Conservation (phyloP, 2,888 invertebrate genomes). For the Hybos culiciformis region DNA sequence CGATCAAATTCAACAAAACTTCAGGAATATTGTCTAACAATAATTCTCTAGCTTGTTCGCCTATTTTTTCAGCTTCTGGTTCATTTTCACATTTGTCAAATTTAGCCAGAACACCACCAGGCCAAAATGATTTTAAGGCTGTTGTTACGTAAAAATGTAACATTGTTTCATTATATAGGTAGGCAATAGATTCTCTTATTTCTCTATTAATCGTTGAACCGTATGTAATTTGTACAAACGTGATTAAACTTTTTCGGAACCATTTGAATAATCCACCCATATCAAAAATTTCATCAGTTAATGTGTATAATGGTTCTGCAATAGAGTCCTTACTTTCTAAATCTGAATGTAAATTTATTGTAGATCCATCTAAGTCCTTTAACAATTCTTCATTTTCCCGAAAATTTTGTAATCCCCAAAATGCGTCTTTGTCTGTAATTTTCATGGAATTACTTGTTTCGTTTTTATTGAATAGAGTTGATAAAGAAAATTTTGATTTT, state of each 20-base stretch:
- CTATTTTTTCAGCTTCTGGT: constrained; percentile 53
- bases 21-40: constrained; percentile 61
- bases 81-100: constrained; percentile 39
- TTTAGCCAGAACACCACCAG: constrained; percentile 58
- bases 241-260: constrained; percentile 73
- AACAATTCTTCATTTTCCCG: constrained; percentile 72
- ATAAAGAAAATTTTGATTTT: constrained; percentile 74
- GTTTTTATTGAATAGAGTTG: constrained; percentile 63
- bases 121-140: constrained; percentile 81
- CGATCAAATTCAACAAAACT: constrained; percentile 69
- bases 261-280: constrained; percentile 79
- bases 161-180: constrained; percentile 84
- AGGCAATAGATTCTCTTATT: constrained; percentile 73
- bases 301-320: constrained; percentile 77
- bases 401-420: constrained; percentile 40
- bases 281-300: constrained; percentile 82
- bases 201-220: constrained; percentile 88
- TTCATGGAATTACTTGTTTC: constrained; percentile 42
- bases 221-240: constrained; percentile 82
- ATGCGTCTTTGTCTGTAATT: constrained; percentile 27
- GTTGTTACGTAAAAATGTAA: constrained; percentile 73
- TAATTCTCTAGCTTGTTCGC: constrained; percentile 45
- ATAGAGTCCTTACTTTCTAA: constrained; percentile 67
- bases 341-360: constrained; percentile 30
- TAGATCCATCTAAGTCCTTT: constrained; percentile 55